phyloP scores from a whole-genome alignment of 1,140 invertebrate species.

The Platorchestia sp. region DNA sequence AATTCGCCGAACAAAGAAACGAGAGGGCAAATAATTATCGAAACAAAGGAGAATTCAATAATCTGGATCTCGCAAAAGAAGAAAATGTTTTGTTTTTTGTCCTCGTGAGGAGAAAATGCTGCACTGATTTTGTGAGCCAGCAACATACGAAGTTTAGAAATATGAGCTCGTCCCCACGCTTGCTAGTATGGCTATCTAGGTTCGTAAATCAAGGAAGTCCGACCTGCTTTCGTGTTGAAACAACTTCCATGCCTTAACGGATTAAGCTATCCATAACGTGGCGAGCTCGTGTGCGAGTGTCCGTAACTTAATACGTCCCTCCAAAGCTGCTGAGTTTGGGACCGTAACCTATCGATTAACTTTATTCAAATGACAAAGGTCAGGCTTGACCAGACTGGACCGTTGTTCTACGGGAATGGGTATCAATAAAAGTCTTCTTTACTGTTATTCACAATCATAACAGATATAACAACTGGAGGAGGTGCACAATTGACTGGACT shows the following conservation, averaged over 20 bases:
- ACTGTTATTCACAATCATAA: conserved; percentile 39
- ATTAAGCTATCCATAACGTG: neutral
- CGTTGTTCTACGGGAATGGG: neutral
- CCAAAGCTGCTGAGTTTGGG: neutral
- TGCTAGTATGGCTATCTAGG: neutral
- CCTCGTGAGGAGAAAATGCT: neutral
- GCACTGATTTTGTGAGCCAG: neutral
- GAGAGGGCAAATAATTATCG: neutral
- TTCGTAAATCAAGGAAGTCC: neutral
- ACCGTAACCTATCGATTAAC: conserved; percentile 16
- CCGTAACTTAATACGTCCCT: neutral
- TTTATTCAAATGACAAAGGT: conserved; percentile 48
- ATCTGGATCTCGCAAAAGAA: neutral
- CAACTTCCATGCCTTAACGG: neutral
- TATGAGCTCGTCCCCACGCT: neutral
- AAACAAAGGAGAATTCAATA: neutral
- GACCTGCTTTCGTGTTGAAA: conserved; percentile 4
- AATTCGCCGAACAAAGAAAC: neutral
- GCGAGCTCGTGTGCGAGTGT: neutral
- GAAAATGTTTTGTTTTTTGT: neutral
- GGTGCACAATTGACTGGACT: neutral
- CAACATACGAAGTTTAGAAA: neutral
- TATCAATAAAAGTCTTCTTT: conserved; percentile 38
- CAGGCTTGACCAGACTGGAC: neutral
- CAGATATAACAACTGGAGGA: conserved; percentile 24